Base-by-base conservation (phyloP, 2,113 vertebrate species). In the Genyomyrus donnyi region DNA sequence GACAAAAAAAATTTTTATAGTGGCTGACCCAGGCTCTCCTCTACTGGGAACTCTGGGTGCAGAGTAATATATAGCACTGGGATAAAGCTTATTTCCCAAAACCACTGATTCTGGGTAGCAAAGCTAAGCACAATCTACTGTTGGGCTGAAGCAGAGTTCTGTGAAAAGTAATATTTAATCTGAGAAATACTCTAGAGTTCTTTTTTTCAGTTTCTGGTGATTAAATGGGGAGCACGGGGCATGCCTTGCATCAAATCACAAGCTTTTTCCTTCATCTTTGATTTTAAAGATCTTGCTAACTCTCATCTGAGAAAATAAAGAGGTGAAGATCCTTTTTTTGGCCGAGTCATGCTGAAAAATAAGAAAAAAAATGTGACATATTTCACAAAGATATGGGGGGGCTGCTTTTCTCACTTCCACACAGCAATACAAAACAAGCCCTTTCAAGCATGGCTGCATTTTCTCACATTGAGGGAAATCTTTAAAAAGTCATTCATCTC, bases 81-180 rank as follows among this genome's bases (percentile, higher is more conserved):
- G 42, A 85, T 21, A 3, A 48, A 21, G 83, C 19, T 85, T n/a
- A 70, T 85, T 46, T 48, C 39, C 83, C 46, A 24, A 46, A 48
- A 46, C 39, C 45, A 10, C 49, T 35, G 85, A 46, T 88, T 45
- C 11, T 9, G 45, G 50, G 42, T 70, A 39, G 3, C 46, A 50
- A 56, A 62, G 15, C 50, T 88, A 45, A 88, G 19, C 27, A 87
- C 39, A 53, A 53, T 35, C 58, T 66, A 77, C 45, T 88, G 70
- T 6, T n/a, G 80, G 66, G 13, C 31, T 87, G 85, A 88, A 31
- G 35, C 35, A 84, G 89, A 70, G 89, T 48, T 48, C 77, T 84
- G 48, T 74, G 88, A 21, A 49, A 56, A 87, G 86, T 52, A 88
- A 91, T 90, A 85, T 91, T 85, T 90, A 91, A 91, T 91, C 85